Evolutionary conservation across 2,797 vertebrate species (phyloP).

Genomic region (Rhinophrynus dorsalis): DNA sequence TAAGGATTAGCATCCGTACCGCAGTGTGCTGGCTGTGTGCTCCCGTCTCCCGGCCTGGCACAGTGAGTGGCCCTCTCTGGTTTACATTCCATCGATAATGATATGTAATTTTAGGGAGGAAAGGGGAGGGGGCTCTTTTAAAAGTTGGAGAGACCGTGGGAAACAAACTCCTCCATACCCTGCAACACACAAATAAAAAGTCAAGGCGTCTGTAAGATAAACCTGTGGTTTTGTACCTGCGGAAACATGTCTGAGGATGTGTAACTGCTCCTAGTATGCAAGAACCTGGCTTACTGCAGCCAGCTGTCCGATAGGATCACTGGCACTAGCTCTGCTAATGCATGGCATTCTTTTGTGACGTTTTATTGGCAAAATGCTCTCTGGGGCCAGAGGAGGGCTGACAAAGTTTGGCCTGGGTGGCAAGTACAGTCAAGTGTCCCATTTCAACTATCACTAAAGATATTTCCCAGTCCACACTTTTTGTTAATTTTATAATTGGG

Average conservation of each 20-base stretch:
- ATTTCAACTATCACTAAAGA: no score
- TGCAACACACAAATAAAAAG: slow-evolving; percentile 41
- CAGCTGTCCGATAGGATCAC: not conserved
- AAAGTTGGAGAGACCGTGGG: slow-evolving; percentile 42
- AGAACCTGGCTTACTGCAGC: not conserved
- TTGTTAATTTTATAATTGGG: no score
- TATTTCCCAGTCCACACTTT: no score
- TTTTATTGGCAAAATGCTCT: no score
- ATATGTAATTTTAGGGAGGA: slow-evolving; percentile 40
- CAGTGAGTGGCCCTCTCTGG: slow-evolving; percentile 20
- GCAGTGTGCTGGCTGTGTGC: slow-evolving; percentile 24
- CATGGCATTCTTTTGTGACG: no score
- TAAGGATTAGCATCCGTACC: slow-evolving; percentile 31
- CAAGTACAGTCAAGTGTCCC: no score
- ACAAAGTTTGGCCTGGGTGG: no score
- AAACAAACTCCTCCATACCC: slow-evolving; percentile 39
- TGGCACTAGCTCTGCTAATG: not conserved
- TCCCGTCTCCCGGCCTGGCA: slow-evolving; percentile 29
- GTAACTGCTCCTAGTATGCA: not conserved
- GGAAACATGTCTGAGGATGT: slow-evolving; percentile 14
- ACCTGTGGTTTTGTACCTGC: slow-evolving; percentile 28
- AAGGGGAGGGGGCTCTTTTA: slow-evolving; percentile 26
- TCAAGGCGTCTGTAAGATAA: slow-evolving; percentile 8
- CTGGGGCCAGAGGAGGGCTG: no score
- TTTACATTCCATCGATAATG: slow-evolving; percentile 46